Conservation (phyloP, 2,113 vertebrate species). For the Brachyistius frenatus region DNA sequence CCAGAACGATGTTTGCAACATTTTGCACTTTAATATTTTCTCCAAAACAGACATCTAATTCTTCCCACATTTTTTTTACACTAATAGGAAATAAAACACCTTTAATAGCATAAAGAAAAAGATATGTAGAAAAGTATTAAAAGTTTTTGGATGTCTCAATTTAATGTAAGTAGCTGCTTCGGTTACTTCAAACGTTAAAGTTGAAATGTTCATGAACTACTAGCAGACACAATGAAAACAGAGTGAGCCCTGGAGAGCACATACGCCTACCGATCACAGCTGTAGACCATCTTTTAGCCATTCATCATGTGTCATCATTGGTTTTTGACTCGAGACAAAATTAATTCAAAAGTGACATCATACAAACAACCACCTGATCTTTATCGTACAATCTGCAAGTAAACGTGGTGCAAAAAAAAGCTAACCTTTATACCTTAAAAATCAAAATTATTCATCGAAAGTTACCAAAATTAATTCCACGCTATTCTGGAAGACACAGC, state of each 20-base stretch:
- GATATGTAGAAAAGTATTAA: slow-evolving; percentile 87
- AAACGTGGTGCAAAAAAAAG: slow-evolving; percentile 40
- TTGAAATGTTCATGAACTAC: slow-evolving; percentile 75
- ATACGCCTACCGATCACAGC: slow-evolving; percentile 57
- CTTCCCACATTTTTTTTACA: slow-evolving; percentile 84
- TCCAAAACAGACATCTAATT: slow-evolving; percentile 85
- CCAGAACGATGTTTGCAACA: slow-evolving; percentile 79
- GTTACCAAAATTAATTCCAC: slow-evolving; percentile 43
- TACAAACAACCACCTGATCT: slow-evolving; percentile 46
- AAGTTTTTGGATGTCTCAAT: slow-evolving; percentile 80
- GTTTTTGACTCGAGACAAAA: slow-evolving; percentile 55
- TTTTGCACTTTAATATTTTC: slow-evolving; percentile 87
- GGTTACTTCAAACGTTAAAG: slow-evolving; percentile 73
- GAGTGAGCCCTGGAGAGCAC: slow-evolving; percentile 64
- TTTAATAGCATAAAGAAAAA: slow-evolving; percentile 84
- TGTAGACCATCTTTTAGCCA: slow-evolving; percentile 54
- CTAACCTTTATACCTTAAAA: slow-evolving; percentile 26
- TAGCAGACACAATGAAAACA: slow-evolving; percentile 74
- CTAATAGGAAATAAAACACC: slow-evolving; percentile 84
- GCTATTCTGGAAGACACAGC: slow-evolving; percentile 73
- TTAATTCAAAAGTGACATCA: slow-evolving; percentile 54
- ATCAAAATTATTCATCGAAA: slow-evolving; percentile 27
- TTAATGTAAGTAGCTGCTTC: slow-evolving; percentile 81
- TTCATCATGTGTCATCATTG: slow-evolving; percentile 51
- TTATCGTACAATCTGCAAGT: slow-evolving; percentile 55